These are phyloP conservation scores for Callinectes sapidus DNA, from an alignment of 2,888 invertebrate genomes.

Conservation along the genomic window DNA sequence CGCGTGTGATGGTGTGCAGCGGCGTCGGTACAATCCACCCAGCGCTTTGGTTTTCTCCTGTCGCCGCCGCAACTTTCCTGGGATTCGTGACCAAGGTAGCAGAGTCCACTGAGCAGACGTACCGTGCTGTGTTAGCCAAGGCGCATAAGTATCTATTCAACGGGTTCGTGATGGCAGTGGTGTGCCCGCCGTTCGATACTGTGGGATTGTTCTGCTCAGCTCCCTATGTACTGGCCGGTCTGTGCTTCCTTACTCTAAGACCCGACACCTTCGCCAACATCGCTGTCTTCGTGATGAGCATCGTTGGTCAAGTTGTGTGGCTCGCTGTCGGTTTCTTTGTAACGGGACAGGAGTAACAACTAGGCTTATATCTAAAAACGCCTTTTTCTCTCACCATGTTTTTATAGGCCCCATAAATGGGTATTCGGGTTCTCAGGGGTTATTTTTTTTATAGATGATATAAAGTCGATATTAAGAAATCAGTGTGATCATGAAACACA, in stretches of 20 bases:
- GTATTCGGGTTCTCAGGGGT: no score
- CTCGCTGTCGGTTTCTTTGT: slow-evolving; percentile 56
- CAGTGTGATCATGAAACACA: no score
- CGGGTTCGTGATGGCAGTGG: slow-evolving; percentile 53
- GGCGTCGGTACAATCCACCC: slow-evolving; percentile 60
- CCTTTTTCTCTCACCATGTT: no score
- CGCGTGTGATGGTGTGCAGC: slow-evolving; percentile 56
- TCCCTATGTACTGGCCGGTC: slow-evolving; percentile 56
- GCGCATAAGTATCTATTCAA: slow-evolving; percentile 55
- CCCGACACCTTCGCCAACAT: slow-evolving; percentile 38
- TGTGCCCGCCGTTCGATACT: slow-evolving; percentile 63
- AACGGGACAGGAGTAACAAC: background rate
- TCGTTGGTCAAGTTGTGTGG: slow-evolving; percentile 54
- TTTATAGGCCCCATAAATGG: no score
- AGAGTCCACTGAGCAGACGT: slow-evolving; percentile 53
- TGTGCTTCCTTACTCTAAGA: slow-evolving; percentile 31
- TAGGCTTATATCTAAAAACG: no score
- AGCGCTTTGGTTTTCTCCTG: slow-evolving; percentile 56
- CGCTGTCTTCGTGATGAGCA: slow-evolving; percentile 40
- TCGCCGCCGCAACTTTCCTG: slow-evolving; percentile 48
- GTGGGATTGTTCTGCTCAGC: slow-evolving; percentile 56
- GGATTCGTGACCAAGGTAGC: slow-evolving; percentile 65
- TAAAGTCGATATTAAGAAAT: no score
- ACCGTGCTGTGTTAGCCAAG: slow-evolving; percentile 36
- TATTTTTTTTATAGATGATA: no score